Evolutionary conservation across 2,797 vertebrate genomes (phyloP).

Genomic region (Holocentrus rufus): DNA sequence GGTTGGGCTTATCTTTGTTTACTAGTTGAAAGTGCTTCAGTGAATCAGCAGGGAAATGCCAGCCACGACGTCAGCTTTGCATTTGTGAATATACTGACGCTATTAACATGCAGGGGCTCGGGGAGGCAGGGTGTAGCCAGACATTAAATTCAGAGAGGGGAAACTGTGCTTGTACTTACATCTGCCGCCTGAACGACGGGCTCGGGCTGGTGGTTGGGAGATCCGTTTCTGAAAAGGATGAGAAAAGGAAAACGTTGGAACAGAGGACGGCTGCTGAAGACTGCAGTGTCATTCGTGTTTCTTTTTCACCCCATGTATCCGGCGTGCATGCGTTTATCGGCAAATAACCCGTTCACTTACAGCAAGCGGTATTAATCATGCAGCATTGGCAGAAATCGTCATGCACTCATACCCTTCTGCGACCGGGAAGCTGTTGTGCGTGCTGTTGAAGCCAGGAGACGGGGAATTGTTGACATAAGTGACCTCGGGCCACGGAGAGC

Average conservation of each 20-base stretch:
- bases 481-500: constrained; percentile 95
- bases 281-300: not conserved
- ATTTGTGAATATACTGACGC: constrained; percentile 11
- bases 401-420: constrained; percentile 87
- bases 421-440: constrained; percentile 91
- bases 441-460: constrained; percentile 92
- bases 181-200: constrained; percentile 88
- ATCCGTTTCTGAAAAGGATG: constrained; percentile 86
- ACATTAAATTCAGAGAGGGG: constrained; percentile 10
- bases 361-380: not conserved
- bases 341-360: constrained; percentile 7
- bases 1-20: not conserved
- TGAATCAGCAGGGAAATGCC: constrained; percentile 18
- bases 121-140: constrained; percentile 1
- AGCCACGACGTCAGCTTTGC: constrained; percentile 26
- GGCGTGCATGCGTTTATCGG: not conserved
- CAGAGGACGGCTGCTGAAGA: not conserved
- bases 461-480: constrained; percentile 91
- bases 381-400: not conserved
- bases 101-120: constrained; percentile 22
- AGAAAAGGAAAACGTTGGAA: not conserved
- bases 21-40: not conserved
- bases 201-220: constrained; percentile 93
- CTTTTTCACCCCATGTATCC: not conserved
- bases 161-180: constrained; percentile 82